Evolutionary conservation across 2,888 invertebrate species (phyloP).

Genomic region (Drosophila mettleri): DNA sequence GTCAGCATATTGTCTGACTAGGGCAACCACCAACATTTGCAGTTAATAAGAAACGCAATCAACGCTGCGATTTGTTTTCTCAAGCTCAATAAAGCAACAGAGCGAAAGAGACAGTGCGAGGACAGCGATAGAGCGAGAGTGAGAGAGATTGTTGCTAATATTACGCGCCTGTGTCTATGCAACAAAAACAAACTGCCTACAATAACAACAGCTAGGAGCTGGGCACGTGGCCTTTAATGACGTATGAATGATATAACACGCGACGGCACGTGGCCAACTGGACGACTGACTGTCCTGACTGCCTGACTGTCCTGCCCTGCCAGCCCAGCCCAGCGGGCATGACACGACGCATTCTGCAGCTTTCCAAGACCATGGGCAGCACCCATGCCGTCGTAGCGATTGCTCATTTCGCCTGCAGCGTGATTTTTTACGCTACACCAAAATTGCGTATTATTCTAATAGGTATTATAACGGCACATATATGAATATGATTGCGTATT

Average conservation of each 20-base stretch:
- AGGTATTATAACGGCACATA: slow-evolving; percentile 29
- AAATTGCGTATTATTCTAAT: slow-evolving; percentile 67
- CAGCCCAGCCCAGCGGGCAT: slow-evolving; percentile 50
- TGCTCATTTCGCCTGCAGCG: slow-evolving; percentile 71
- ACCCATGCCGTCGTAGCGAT: slow-evolving; percentile 32
- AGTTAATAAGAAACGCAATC: slow-evolving; percentile 83
- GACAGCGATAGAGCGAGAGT: not conserved
- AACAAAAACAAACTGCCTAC: slow-evolving; percentile 73
- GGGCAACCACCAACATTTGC: slow-evolving; percentile 61
- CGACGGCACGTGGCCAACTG: slow-evolving; percentile 72
- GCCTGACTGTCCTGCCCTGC: slow-evolving; percentile 3
- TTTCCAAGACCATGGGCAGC: slow-evolving; percentile 37
- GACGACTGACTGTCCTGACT: slow-evolving; percentile 42
- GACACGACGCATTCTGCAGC: slow-evolving; percentile 54
- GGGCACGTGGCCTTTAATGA: slow-evolving; percentile 85
- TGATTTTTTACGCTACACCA: slow-evolving; percentile 33
- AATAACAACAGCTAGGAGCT: slow-evolving; percentile 54
- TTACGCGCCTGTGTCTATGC: slow-evolving; percentile 59
- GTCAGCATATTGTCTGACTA: slow-evolving; percentile 72
- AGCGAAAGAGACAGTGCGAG: not conserved
- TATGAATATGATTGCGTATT: not conserved
- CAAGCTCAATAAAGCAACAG: slow-evolving; percentile 68
- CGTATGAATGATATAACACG: slow-evolving; percentile 86
- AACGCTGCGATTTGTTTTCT: slow-evolving; percentile 83
- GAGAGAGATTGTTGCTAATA: slow-evolving; percentile 63